phyloP scores from a whole-genome alignment of 2,888 invertebrate species.

The Ectemnius continuus region DNA sequence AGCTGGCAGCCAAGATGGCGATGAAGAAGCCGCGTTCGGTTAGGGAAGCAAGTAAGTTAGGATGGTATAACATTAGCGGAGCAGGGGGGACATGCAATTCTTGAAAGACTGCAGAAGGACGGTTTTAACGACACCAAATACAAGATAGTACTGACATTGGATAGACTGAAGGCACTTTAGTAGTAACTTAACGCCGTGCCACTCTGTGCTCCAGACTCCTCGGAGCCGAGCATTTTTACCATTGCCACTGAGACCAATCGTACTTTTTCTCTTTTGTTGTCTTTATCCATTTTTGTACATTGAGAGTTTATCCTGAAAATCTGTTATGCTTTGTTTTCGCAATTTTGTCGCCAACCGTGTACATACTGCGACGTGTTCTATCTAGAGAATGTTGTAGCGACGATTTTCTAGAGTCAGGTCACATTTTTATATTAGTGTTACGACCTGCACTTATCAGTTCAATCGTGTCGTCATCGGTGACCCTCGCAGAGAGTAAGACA shows the following conservation, averaged over 20 bases:
- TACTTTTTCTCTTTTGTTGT: constrained; percentile 5
- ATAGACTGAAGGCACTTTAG: constrained; percentile 78
- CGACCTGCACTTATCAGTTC: constrained; percentile 2
- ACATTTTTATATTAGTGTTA: not conserved
- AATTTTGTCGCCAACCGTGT: not conserved
- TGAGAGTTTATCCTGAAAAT: constrained; percentile 1
- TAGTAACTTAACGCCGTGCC: constrained; percentile 77
- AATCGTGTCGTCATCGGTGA: constrained; percentile 25
- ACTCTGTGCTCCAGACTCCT: constrained; percentile 63
- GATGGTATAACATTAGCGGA: constrained; percentile 44
- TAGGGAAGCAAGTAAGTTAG: constrained; percentile 19
- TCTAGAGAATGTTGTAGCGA: not conserved
- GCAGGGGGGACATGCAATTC: constrained; percentile 68
- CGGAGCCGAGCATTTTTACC: constrained; percentile 43
- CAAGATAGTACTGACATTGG: constrained; percentile 79
- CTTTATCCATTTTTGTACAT: constrained; percentile 1
- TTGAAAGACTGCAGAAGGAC: constrained; percentile 76
- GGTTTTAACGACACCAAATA: constrained; percentile 79
- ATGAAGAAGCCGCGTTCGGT: constrained; percentile 37
- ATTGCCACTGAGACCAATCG: constrained; percentile 29
- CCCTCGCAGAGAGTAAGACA: constrained; percentile 32
- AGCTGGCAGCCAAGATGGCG: constrained; percentile 35
- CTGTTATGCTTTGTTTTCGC: not conserved
- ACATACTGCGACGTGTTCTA: not conserved
- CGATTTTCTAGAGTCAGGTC: not conserved